Evolutionary conservation across 2,113 vertebrate species (phyloP).

Genomic region (Pan troglodytes): DNA sequence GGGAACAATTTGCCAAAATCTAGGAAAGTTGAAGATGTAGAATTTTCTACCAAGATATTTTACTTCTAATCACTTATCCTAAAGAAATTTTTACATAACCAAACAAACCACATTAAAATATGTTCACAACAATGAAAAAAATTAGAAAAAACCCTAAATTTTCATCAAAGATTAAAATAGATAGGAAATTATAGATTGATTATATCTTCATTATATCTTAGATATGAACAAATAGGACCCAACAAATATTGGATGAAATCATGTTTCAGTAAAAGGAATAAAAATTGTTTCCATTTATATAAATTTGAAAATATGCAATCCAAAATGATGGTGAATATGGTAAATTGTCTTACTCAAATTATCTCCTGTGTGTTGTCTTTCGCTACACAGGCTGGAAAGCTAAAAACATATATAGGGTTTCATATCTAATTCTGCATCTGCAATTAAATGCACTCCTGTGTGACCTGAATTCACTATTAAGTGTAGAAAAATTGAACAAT

Average conservation of each 20-base stretch:
- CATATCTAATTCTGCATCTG: background rate
- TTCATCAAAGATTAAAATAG: background rate
- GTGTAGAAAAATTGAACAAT: background rate
- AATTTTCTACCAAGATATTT: background rate
- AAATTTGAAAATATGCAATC: background rate
- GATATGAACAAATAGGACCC: background rate
- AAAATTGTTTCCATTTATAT: background rate
- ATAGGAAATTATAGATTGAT: background rate
- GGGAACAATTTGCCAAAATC: background rate
- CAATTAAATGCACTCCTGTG: background rate
- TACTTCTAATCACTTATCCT: background rate
- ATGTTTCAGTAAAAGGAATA: background rate
- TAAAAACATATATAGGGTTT: background rate
- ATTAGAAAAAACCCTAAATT: background rate
- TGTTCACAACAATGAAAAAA: background rate
- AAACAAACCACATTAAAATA: background rate
- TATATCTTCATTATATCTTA: background rate
- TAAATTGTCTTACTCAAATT: background rate
- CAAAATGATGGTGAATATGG: background rate
- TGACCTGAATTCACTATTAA: background rate
- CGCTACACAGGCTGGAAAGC: background rate
- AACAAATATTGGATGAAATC: background rate
- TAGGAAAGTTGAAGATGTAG: background rate
- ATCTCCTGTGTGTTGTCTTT: background rate
- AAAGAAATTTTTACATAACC: background rate